phyloP scores from a whole-genome alignment of 2,113 vertebrate genomes.

The Pelvicachromis taeniatus region DNA sequence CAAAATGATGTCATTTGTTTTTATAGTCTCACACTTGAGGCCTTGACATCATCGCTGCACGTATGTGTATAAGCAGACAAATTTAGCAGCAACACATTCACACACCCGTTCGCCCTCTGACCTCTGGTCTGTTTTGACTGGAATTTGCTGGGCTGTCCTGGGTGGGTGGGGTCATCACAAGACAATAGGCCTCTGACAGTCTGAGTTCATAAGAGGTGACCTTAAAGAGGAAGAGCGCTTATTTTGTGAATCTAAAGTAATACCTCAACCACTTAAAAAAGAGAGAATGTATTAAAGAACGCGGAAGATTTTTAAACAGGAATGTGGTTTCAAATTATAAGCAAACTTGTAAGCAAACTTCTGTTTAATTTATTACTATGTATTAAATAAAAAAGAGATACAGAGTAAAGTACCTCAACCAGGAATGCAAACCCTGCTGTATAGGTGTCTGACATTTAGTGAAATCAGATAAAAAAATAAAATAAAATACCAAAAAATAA shows the following conservation, averaged over 20 bases:
- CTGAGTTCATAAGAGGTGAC: slow-evolving; percentile 2
- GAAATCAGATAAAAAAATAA: neutral
- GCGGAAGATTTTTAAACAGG: neutral
- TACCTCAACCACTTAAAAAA: neutral
- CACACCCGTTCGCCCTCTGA: slow-evolving; percentile 20
- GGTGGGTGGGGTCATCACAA: slow-evolving; percentile 22
- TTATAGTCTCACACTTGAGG: neutral
- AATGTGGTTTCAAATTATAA: neutral
- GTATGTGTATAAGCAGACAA: slow-evolving; percentile 16
- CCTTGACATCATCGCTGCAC: slow-evolving; percentile 2
- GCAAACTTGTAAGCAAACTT: neutral
- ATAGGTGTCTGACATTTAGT: neutral
- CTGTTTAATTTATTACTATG: neutral
- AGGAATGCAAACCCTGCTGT: neutral
- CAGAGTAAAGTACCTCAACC: neutral
- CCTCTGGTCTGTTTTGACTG: slow-evolving; percentile 21
- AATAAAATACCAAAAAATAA: neutral
- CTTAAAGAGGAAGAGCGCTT: slow-evolving; percentile 8
- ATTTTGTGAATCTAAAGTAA: neutral
- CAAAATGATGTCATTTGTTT: slow-evolving; percentile 36
- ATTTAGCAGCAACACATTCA: slow-evolving; percentile 32
- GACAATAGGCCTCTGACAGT: slow-evolving; percentile 53
- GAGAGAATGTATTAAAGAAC: neutral
- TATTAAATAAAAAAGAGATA: neutral
- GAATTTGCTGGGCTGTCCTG: slow-evolving; percentile 2